Conservation (phyloP, 35 echinoderm and acorn worm species). For the Hemicentrotus pulcherrimus region DNA sequence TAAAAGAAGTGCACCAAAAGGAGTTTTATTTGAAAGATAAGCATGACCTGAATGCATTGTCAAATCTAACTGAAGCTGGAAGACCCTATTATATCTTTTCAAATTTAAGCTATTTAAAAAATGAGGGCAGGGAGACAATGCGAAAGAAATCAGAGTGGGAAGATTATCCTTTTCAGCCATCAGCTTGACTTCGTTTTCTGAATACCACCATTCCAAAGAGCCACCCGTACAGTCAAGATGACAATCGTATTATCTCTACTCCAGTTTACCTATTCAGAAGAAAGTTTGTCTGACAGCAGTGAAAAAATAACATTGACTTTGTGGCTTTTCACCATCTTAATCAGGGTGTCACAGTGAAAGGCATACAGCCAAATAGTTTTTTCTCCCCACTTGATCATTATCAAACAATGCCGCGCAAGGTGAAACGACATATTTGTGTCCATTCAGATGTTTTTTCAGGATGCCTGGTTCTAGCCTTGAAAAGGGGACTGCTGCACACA, state of each 20-base stretch:
- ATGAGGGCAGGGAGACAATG: not conserved
- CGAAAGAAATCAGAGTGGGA: not conserved
- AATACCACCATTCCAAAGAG: not conserved
- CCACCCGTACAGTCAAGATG: not conserved
- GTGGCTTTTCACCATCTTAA: not conserved
- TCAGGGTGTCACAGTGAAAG: not conserved
- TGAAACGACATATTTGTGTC: not conserved
- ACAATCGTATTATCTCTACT: not conserved
- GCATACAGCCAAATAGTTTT: not conserved
- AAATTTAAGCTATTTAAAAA: not conserved
- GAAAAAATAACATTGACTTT: slow-evolving; percentile 40
- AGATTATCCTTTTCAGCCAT: not conserved
- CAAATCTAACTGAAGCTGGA: not conserved
- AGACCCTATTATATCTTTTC: not conserved
- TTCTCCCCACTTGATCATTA: not conserved
- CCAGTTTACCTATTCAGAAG: not conserved
- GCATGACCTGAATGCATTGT: not conserved
- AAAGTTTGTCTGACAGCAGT: not conserved
- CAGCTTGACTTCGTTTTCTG: not conserved
- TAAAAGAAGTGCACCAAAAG: not conserved
- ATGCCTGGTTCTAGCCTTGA: not conserved
- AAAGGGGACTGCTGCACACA: not conserved
- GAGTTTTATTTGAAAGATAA: not conserved
- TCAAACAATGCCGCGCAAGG: not conserved
- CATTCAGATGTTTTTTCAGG: not conserved